phyloP scores from a whole-genome alignment of 2,113 vertebrate genomes.

The Indicator maculatus region DNA sequence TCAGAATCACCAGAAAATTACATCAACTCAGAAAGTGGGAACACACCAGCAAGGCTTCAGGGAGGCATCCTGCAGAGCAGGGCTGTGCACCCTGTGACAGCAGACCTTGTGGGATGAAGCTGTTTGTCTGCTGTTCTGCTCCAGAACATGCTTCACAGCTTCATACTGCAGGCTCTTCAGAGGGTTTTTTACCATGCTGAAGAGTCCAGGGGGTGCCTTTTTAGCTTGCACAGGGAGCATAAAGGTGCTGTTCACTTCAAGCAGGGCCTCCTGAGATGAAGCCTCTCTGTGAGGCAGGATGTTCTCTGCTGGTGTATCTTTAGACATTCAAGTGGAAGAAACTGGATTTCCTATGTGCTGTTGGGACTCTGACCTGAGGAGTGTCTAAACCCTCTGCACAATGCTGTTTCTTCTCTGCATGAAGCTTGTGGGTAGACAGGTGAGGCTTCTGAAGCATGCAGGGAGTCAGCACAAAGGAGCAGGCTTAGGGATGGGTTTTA shows the following conservation, averaged over 20 bases:
- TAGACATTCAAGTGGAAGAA: neutral
- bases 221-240: neutral
- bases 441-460: neutral
- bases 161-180: neutral
- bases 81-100: neutral
- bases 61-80: neutral
- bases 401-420: neutral
- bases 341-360: neutral
- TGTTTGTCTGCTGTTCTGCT: neutral
- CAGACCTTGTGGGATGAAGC: neutral
- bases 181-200: neutral
- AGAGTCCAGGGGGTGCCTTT: neutral
- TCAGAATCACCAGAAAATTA: neutral
- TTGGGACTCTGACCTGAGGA: neutral
- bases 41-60: neutral
- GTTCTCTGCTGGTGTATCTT: neutral
- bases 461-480: neutral
- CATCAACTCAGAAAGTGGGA: neutral
- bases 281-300: neutral
- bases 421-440: neutral
- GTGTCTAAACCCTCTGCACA: neutral
- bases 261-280: neutral
- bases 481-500: neutral
- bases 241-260: neutral
- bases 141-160: neutral